phyloP scores from a whole-genome alignment of 2,113 vertebrate species.

The Papio anubis region DNA sequence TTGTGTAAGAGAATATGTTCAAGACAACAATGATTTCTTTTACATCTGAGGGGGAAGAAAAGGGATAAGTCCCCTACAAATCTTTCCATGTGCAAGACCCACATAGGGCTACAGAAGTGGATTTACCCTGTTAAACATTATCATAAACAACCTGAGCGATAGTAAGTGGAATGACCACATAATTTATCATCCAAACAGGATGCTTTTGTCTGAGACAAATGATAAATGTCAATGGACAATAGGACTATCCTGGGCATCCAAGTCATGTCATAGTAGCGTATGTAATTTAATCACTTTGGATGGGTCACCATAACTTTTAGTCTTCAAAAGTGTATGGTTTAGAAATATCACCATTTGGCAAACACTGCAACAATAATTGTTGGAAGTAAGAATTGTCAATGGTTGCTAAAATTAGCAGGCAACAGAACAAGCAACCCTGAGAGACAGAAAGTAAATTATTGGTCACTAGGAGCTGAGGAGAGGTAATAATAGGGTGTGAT shows the following conservation, averaged over 20 bases:
- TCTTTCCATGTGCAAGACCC: neutral
- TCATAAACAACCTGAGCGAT: neutral
- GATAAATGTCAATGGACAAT: neutral
- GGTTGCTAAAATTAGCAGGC: neutral
- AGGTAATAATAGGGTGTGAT: neutral
- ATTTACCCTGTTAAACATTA: neutral
- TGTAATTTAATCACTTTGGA: neutral
- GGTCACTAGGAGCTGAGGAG: neutral
- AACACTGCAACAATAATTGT: neutral
- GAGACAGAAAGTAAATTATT: neutral
- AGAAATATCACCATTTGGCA: neutral
- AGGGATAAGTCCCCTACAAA: neutral
- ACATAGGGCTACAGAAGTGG: neutral
- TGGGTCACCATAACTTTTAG: neutral
- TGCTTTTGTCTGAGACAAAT: neutral
- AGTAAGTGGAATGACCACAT: neutral
- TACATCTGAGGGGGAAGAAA: neutral
- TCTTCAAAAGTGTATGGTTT: neutral
- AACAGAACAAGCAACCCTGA: neutral
- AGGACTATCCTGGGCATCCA: neutral
- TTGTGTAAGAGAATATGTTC: neutral
- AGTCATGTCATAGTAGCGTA: neutral
- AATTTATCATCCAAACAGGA: neutral
- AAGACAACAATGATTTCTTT: neutral
- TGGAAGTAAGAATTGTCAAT: neutral